A percentile compares a stretch with the other conserved stretches of the same genome.
phyloP scores from a whole-genome alignment of 2,113 vertebrate genomes.

The Cryptoleucopteryx plumbea region DNA sequence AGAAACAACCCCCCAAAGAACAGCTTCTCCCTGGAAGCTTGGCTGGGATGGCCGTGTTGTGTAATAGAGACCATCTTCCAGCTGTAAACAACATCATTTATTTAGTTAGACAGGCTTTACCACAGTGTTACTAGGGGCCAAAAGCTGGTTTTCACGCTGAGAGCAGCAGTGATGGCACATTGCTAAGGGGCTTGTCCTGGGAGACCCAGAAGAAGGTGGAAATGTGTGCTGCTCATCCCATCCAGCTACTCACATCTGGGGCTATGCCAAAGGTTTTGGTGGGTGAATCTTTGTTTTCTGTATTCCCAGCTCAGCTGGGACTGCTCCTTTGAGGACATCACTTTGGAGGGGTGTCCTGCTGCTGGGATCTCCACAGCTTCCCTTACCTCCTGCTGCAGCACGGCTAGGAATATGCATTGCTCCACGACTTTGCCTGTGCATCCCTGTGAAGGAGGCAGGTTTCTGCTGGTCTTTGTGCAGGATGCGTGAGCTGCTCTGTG shows the following conservation, averaged over 20 bases:
- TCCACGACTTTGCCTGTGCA: neutral
- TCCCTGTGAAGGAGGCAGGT: neutral
- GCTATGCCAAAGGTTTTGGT: neutral
- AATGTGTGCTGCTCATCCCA: accelerated
- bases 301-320: neutral
- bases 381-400: neutral
- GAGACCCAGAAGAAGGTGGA: neutral
- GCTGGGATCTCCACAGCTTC: neutral
- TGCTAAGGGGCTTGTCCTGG: neutral
- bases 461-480: neutral
- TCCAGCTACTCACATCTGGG: neutral
- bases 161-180: neutral
- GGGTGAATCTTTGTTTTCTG: neutral
- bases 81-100: conserved; percentile 32
- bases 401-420: neutral
- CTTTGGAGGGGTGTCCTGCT: neutral
- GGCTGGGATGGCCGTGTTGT: neutral
- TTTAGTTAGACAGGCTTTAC: neutral
- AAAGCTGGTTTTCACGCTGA: neutral
- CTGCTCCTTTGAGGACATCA: neutral
- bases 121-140: neutral
- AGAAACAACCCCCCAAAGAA: neutral
- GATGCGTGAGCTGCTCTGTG: neutral
- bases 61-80: neutral
- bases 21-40: conserved; percentile 3